A percentile compares a stretch with the other conserved stretches of the same genome.
Conservation (phyloP, 2,797 vertebrate genomes). For the Neosilurus hyrtlii region DNA sequence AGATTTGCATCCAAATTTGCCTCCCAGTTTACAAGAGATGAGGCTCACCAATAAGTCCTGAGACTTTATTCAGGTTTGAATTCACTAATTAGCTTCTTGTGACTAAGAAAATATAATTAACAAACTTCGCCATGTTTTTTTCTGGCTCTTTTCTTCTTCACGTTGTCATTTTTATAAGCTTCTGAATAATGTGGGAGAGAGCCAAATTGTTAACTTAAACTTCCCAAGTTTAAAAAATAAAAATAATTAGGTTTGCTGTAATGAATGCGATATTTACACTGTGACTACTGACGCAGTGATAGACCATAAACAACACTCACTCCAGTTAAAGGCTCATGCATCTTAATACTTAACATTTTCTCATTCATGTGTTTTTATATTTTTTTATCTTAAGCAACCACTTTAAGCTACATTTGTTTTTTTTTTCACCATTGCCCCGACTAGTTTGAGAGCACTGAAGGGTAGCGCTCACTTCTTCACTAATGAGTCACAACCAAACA, state of each 20-base stretch:
- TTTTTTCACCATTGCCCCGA: not conserved
- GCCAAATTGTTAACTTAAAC: not conserved
- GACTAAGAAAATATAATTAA: conserved; percentile 30
- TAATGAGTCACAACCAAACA: not conserved
- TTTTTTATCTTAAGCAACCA: not conserved
- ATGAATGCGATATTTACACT: not conserved
- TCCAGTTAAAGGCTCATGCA: not conserved
- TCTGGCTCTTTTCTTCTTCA: not conserved
- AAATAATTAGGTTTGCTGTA: not conserved
- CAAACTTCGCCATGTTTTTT: not conserved
- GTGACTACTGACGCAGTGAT: not conserved
- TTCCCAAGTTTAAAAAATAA: not conserved
- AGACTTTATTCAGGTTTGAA: not conserved
- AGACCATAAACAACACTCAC: not conserved
- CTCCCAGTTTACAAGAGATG: conserved; percentile 6
- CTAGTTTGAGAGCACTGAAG: not conserved
- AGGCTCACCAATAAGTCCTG: conserved; percentile 17
- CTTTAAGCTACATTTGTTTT: not conserved
- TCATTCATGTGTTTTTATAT: not conserved
- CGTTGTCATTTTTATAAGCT: not conserved
- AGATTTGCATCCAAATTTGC: conserved; percentile 25
- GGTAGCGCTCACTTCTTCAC: not conserved
- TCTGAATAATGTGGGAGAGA: not conserved
- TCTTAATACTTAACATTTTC: not conserved
- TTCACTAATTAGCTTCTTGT: not conserved